Evolutionary conservation across 1,140 invertebrate species (phyloP).

Genomic region (Liolophura sinensis): DNA sequence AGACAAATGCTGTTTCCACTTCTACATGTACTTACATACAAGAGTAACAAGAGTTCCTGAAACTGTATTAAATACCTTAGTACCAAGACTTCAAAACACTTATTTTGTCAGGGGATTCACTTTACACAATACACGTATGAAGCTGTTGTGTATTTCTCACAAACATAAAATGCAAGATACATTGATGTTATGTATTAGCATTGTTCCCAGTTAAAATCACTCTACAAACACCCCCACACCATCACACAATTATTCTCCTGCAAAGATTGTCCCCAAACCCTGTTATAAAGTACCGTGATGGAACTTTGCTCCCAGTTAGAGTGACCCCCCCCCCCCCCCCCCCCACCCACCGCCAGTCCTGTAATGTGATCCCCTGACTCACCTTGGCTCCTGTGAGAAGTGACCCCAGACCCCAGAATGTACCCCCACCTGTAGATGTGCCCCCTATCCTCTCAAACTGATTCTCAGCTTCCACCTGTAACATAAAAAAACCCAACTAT

Average conservation of each 20-base stretch:
- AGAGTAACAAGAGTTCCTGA: no score
- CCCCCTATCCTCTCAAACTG: conserved; percentile 74
- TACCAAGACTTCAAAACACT: no score
- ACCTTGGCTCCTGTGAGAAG: conserved; percentile 73
- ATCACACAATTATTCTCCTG: background rate
- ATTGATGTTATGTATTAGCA: no score
- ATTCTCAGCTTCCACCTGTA: conserved; percentile 72
- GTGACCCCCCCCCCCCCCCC: conserved; percentile 62
- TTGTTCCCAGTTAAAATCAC: no score
- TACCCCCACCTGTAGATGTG: conserved; percentile 76
- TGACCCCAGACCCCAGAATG: conserved; percentile 78
- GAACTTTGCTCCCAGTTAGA: background rate
- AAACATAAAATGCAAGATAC: no score
- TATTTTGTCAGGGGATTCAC: background rate
- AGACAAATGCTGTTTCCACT: no score
- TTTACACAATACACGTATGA: background rate
- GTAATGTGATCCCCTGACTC: conserved; percentile 12
- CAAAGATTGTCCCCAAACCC: background rate
- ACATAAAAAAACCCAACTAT: background rate
- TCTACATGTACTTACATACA: no score
- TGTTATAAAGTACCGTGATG: background rate
- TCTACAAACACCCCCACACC: no score
- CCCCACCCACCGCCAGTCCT: conserved; percentile 74
- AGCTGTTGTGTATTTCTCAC: no score
- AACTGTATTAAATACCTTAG: no score